Evolutionary conservation across 92 coral and sea anemone genomes (phyloP).

Genomic region (Chrysogorgia sp.): DNA sequence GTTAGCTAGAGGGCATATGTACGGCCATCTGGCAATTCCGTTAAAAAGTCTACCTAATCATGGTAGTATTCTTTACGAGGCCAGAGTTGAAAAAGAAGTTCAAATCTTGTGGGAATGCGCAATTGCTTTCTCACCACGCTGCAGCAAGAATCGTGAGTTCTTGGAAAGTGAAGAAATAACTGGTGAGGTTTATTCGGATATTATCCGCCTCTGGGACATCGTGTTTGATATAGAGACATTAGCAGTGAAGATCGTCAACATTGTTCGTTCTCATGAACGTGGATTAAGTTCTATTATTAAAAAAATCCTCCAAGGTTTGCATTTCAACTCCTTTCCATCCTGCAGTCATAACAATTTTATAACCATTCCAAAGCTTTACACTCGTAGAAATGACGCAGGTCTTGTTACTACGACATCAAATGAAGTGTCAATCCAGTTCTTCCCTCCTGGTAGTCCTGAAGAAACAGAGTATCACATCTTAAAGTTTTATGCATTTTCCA

Average conservation of each 20-base stretch:
- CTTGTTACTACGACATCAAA: background rate
- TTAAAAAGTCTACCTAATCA: conserved; percentile 73
- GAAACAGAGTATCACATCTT: conserved; percentile 94
- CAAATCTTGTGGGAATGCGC: conserved; percentile 89
- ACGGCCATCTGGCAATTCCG: conserved; percentile 65
- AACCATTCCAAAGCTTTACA: conserved; percentile 7
- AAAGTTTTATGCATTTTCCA: conserved; percentile 84
- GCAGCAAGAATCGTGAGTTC: conserved; percentile 73
- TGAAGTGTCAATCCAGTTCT: conserved; percentile 61
- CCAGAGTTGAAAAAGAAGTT: conserved; percentile 68
- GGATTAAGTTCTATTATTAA: conserved; percentile 86
- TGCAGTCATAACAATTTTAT: background rate
- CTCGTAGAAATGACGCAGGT: conserved; percentile 20
- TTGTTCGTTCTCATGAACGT: conserved; percentile 83
- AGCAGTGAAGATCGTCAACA: conserved; percentile 68
- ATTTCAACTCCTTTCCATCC: background rate
- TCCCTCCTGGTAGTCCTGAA: conserved; percentile 94
- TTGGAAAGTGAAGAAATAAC: conserved; percentile 41
- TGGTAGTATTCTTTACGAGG: conserved; percentile 66
- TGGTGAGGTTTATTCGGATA: conserved; percentile 77
- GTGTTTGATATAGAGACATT: conserved; percentile 74
- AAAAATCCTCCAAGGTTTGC: conserved; percentile 68
- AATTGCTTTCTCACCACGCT: conserved; percentile 87
- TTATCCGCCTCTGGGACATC: conserved; percentile 97
- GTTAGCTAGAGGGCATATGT: conserved; percentile 89